These are phyloP conservation scores for Oscheius sp. DNA, from an alignment of 2,888 invertebrate species.

Conservation along the genomic window DNA sequence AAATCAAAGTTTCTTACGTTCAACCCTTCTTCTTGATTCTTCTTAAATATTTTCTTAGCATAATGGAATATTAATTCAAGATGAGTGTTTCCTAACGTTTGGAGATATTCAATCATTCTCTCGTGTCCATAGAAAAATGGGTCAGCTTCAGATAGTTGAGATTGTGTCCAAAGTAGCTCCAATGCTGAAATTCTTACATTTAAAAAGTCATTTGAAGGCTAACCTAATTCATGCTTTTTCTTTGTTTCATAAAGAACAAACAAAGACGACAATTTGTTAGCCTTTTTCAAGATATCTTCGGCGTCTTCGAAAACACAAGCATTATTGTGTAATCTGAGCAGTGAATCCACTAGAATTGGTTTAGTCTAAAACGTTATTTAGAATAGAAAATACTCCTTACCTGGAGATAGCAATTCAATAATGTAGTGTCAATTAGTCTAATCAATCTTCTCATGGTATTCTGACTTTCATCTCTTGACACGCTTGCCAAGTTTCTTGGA, in stretches of 20 bases:
- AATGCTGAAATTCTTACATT: conserved; percentile 76
- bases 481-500: background rate
- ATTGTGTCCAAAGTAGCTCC: conserved; percentile 82
- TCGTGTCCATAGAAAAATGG: conserved; percentile 77
- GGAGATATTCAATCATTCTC: conserved; percentile 82
- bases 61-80: conserved; percentile 90
- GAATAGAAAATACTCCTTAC: too few relatives aligned
- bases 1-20: conserved; percentile 7
- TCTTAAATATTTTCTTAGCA: conserved; percentile 87
- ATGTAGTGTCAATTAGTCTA: conserved; percentile 94
- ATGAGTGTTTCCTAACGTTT: conserved; percentile 76
- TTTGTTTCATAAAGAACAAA: conserved; percentile 94
- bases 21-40: conserved; percentile 70
- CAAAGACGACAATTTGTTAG: conserved; percentile 77
- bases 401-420: conserved; percentile 94
- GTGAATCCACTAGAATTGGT: conserved; percentile 89
- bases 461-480: conserved; percentile 14
- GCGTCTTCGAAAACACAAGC: conserved; percentile 93
- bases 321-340: conserved; percentile 83
- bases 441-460: conserved; percentile 77
- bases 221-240: conserved; percentile 84
- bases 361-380: conserved; percentile 79
- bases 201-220: background rate
- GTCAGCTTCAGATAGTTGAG: conserved; percentile 78
- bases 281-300: conserved; percentile 81